These are phyloP conservation scores for Heteromormyrus szaboi DNA, from an alignment of 2,797 vertebrate genomes.

Conservation along the genomic window DNA sequence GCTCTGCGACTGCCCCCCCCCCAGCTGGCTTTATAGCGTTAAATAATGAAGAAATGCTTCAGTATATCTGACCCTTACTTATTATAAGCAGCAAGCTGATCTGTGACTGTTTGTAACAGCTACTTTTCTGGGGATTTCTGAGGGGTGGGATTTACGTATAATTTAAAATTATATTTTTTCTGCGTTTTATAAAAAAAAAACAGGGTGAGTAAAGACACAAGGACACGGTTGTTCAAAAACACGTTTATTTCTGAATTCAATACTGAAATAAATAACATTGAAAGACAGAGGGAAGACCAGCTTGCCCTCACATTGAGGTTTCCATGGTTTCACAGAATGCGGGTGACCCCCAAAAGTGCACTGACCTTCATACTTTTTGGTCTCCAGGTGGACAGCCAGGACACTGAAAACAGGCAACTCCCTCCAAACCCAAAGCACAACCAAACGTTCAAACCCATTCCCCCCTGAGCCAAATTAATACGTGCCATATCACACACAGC, in stretches of 20 bases:
- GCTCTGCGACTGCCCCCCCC: neutral
- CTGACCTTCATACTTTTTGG: neutral
- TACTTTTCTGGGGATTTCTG: neutral
- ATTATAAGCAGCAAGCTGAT: neutral
- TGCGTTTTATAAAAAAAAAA: neutral
- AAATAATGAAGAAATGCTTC: neutral
- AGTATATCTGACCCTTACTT: neutral
- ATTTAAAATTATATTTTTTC: neutral
- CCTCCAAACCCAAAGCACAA: neutral
- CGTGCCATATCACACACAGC: neutral
- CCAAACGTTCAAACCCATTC: neutral
- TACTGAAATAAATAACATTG: slow-evolving; percentile 3
- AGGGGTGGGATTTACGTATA: neutral
- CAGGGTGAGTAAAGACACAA: neutral
- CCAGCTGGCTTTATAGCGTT: neutral
- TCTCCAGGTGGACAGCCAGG: no score
- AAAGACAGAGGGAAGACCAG: slow-evolving; percentile 42
- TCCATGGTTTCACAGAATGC: neutral
- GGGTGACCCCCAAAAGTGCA: neutral
- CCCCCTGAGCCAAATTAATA: neutral
- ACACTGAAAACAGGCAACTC: neutral
- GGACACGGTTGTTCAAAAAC: neutral
- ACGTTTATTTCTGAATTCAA: slow-evolving; percentile 33
- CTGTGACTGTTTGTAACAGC: neutral
- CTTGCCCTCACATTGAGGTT: slow-evolving; percentile 30